These are phyloP conservation scores for Colossoma macropomum DNA, from an alignment of 2,113 vertebrate species.

Conservation along the genomic window DNA sequence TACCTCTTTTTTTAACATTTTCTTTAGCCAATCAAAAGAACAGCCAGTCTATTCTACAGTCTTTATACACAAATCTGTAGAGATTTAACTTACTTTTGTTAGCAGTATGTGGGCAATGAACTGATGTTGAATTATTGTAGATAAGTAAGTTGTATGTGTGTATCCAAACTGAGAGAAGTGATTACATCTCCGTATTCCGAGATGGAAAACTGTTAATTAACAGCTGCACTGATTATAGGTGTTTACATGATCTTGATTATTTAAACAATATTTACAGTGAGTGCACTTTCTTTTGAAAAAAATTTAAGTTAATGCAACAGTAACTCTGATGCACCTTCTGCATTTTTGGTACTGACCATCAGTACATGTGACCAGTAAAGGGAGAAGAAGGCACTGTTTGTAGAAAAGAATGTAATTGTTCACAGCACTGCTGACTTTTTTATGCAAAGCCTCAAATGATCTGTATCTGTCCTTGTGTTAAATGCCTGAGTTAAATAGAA, in stretches of 20 bases:
- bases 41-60: no score
- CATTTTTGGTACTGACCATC: neutral
- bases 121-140: neutral
- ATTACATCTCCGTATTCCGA: neutral
- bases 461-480: neutral
- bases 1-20: neutral
- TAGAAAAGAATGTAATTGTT: neutral
- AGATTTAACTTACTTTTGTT: no score
- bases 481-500: neutral
- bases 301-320: neutral
- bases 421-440: neutral
- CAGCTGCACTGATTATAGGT: slow-evolving; percentile 8
- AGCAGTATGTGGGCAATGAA: neutral
- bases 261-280: neutral
- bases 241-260: neutral
- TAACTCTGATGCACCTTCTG: neutral
- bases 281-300: neutral
- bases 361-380: neutral
- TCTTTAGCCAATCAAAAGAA: neutral
- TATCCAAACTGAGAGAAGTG: neutral
- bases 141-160: neutral
- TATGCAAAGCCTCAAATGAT: neutral
- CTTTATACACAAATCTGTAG: no score
- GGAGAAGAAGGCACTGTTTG: neutral
- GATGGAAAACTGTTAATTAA: neutral